These are phyloP conservation scores for Pardosa pseudoannulata DNA, from an alignment of 2,888 invertebrate genomes.

Conservation along the genomic window DNA sequence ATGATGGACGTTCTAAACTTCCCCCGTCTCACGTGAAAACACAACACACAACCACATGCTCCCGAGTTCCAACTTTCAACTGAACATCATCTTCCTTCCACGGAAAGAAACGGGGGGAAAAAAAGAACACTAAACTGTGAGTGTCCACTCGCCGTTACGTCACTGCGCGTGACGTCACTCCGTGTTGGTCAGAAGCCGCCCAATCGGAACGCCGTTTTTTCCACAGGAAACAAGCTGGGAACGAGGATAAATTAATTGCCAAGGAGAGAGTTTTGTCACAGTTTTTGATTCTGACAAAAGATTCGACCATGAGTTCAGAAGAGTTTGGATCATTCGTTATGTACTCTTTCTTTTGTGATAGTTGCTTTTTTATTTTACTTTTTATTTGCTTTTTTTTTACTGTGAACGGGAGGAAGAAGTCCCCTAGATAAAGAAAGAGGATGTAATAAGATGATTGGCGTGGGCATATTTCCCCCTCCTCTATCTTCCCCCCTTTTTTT, in stretches of 20 bases:
- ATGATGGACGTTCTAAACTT: no score
- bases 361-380: no score
- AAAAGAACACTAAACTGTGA: not conserved
- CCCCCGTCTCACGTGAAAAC: no score
- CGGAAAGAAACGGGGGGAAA: not conserved
- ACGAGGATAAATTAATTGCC: constrained; percentile 65
- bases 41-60: no score
- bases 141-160: constrained; percentile 11
- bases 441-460: constrained; percentile 20
- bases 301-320: constrained; percentile 11
- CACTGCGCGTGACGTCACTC: constrained; percentile 28
- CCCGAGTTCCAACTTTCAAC: not conserved
- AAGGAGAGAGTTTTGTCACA: constrained; percentile 35
- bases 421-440: constrained; percentile 20
- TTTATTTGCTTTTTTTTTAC: not conserved
- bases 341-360: constrained; percentile 49
- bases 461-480: not conserved
- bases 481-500: not conserved
- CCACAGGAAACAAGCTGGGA: constrained; percentile 27
- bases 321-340: not conserved
- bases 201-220: constrained; percentile 47
- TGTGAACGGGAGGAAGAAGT: constrained; percentile 17
- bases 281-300: constrained; percentile 41
- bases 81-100: no score
- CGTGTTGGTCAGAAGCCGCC: constrained; percentile 25